Evolutionary conservation across 2,888 invertebrate genomes (phyloP).

Genomic region (Melieria picta): DNA sequence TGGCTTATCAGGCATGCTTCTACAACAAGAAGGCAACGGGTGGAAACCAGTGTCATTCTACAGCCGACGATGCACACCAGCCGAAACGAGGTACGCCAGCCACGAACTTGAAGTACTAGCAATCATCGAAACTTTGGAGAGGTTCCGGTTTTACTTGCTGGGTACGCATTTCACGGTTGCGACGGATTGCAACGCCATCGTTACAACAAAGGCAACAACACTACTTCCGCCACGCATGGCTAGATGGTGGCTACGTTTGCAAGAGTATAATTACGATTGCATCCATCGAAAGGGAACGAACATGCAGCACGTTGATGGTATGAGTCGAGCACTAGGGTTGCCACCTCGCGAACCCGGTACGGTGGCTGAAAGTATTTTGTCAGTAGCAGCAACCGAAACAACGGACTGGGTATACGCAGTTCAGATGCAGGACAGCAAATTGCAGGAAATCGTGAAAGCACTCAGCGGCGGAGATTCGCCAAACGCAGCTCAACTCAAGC

Average conservation of each 20-base stretch:
- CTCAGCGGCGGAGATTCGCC: neutral
- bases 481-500: neutral
- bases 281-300: neutral
- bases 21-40: no score
- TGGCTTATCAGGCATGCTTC: neutral
- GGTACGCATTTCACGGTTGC: conserved; percentile 31
- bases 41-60: no score
- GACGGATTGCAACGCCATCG: conserved; percentile 31
- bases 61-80: neutral
- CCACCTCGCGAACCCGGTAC: neutral
- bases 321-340: neutral
- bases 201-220: conserved; percentile 29
- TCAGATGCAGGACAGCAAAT: neutral
- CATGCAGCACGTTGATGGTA: neutral
- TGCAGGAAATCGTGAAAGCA: neutral
- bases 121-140: conserved; percentile 23
- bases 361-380: neutral
- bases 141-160: conserved; percentile 33
- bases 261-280: conserved; percentile 5
- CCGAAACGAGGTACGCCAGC: conserved; percentile 17
- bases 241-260: conserved; percentile 23
- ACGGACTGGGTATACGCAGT: neutral
- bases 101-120: conserved; percentile 27
- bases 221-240: conserved; percentile 21
- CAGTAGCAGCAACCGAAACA: neutral